These are phyloP conservation scores for Zonitis immaculata DNA, from an alignment of 2,888 invertebrate genomes.

Conservation along the genomic window DNA sequence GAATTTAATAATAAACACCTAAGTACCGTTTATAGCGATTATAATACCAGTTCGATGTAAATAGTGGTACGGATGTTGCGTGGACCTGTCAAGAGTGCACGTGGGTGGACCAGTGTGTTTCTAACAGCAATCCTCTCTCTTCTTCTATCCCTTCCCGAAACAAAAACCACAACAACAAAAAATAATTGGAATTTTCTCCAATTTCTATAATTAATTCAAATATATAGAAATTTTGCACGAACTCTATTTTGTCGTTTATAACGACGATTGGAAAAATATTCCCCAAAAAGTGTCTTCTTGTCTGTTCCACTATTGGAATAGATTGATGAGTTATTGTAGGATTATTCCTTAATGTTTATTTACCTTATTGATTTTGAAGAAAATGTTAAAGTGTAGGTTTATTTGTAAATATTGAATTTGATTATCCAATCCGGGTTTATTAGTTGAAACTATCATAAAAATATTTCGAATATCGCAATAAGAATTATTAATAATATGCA, in stretches of 20 bases:
- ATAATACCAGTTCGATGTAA: slow-evolving; percentile 38
- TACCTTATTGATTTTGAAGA: not conserved
- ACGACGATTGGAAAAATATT: no score
- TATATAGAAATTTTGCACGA: no score
- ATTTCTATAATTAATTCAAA: no score
- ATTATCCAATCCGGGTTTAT: no score
- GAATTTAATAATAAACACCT: not conserved
- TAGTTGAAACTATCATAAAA: not conserved
- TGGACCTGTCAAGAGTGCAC: slow-evolving; percentile 46
- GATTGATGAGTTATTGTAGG: not conserved
- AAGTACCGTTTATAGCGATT: slow-evolving; percentile 3
- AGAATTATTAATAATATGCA: not conserved
- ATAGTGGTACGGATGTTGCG: slow-evolving; percentile 43
- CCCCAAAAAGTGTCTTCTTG: no score
- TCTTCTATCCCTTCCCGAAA: slow-evolving; percentile 24
- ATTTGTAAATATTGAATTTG: not conserved
- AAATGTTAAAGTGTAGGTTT: slow-evolving; percentile 1
- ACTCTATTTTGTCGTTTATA: no score
- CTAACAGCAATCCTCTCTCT: slow-evolving; percentile 29
- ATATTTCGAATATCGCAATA: not conserved
- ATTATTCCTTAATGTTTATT: no score
- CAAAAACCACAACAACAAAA: no score
- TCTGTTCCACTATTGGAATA: no score
- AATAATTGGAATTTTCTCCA: not conserved
- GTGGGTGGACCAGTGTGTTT: slow-evolving; percentile 48